Evolutionary conservation across 23 tunicate species (phyloP).

Genomic region (Ascidia mentula): DNA sequence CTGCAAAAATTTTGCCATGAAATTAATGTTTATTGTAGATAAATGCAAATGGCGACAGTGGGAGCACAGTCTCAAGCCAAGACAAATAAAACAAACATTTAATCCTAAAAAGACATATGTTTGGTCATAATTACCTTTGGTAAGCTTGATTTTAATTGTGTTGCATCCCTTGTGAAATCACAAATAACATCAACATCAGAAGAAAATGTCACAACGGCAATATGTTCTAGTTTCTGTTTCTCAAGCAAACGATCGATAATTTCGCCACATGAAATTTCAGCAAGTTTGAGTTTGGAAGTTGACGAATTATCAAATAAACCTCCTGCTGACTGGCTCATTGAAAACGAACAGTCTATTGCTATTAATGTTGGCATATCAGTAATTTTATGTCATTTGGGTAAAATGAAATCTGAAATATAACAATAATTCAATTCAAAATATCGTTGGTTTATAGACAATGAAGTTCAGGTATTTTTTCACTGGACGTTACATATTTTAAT

Average conservation of each 20-base stretch:
- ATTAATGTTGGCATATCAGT: constrained; percentile 67
- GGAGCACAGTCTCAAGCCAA: no score
- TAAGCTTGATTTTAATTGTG: constrained; percentile 8
- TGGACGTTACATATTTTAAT: no score
- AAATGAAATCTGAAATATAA: no score
- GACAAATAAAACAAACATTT: no score
- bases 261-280: constrained; percentile 11
- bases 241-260: constrained; percentile 35
- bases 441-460: no score
- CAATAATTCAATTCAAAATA: no score
- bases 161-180: constrained; percentile 63
- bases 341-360: constrained; percentile 70
- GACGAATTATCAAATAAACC: background rate
- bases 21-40: background rate
- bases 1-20: background rate
- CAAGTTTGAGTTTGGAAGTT: constrained; percentile 22
- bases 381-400: no score
- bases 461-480: no score
- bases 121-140: constrained; percentile 15
- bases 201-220: constrained; percentile 57
- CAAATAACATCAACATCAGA: constrained; percentile 37
- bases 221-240: constrained; percentile 53
- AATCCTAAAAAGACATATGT: no score
- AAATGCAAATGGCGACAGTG: no score
- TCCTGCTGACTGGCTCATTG: constrained; percentile 34